Conservation (phyloP, 2,888 invertebrate species). For the Ormyrus nitidulus region DNA sequence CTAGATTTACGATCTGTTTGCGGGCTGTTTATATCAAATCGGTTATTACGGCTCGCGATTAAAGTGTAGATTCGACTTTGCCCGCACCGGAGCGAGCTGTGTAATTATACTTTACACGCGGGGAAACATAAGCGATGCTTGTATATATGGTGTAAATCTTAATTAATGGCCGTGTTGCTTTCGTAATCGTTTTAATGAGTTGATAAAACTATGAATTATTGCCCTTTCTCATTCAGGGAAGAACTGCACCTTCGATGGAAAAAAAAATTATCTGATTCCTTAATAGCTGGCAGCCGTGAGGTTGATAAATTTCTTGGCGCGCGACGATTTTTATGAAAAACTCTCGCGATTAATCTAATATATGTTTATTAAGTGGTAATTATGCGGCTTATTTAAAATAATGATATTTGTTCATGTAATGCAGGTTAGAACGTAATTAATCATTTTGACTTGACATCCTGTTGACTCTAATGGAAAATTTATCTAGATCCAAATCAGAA, state of each 20-base stretch:
- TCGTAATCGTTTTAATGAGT: conserved; percentile 37
- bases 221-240: neutral
- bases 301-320: conserved; percentile 16
- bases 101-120: conserved; percentile 21
- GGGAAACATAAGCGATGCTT: neutral
- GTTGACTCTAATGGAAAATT: no score
- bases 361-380: no score
- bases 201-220: conserved; percentile 36
- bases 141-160: conserved; percentile 22
- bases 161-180: conserved; percentile 30
- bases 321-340: neutral
- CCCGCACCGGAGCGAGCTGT: neutral
- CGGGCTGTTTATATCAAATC: conserved; percentile 41
- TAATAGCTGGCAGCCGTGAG: neutral
- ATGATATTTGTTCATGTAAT: no score
- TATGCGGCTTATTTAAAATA: no score
- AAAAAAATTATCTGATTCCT: neutral
- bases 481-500: no score
- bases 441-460: no score
- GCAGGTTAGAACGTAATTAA: no score
- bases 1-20: conserved; percentile 48
- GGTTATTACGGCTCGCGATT: conserved; percentile 33
- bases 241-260: no score
- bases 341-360: no score
- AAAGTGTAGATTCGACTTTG: neutral